Base-by-base conservation (phyloP, 1,140 invertebrate species). In the Aphaenogaster rudis region DNA sequence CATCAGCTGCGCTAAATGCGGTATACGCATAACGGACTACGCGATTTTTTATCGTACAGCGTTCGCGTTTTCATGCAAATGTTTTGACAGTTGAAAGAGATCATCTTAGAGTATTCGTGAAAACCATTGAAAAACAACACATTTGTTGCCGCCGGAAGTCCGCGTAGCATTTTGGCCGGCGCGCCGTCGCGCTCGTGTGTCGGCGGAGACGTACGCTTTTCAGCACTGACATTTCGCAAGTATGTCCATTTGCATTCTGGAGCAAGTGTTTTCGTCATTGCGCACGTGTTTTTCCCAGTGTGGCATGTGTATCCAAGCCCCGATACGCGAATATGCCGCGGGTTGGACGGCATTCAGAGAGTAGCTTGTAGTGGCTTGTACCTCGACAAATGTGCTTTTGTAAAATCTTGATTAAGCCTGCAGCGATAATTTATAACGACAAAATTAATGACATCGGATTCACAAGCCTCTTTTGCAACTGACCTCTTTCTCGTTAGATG, bases 211-310 rank as follows among this genome's bases (percentile, higher is more conserved):
- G 50, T 42, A 54, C 50, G 45, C 21, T 86, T 78, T 61, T 74
- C 52, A 72, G 45, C 67, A 54, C n/a, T 45, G 17, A 67, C 42
- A 86, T 90, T 80, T 90, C 88, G 72, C 86, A 88, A 91, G 59
- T 86, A 84, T 66, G 76, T 59, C 87, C 66, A 54, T 80, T 82
- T 87, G 78, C 82, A 93, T 92, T 93, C 92, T 93, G 69, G 91
- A 84, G 52, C 92, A 91, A 88, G 66, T 78, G 80, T 93, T 93
- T 92, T 93, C 86, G 91, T 89, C 88, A 82, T 87, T 86, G 74
- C 36, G 66, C 81, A 90, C 77, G 64, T 90, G 90, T 90, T 91
- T 66, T 86, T 80, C 59, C 59, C 59, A 52, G 50, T 63, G 28
- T 69, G 50, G 48, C 33, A 50, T 28, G 36, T 66, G 21, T 66